Base-by-base conservation (phyloP, 1,140 invertebrate genomes). In the Sarcophaga peregrina region DNA sequence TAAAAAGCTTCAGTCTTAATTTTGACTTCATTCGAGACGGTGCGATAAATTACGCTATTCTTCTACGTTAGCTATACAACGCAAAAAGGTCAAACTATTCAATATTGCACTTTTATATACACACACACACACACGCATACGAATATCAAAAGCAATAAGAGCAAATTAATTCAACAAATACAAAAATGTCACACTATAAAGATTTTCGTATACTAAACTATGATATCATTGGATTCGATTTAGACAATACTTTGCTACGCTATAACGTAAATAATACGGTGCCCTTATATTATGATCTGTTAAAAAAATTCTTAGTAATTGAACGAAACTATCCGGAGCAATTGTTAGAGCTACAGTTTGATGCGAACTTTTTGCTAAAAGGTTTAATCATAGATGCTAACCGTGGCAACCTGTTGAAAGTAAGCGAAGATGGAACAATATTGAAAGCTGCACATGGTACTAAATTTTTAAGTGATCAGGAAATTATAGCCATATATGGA, bases 201-300 rank as follows among this genome's bases (percentile, higher is more conserved):
- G 84, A 87, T 20, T 92, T 94, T 54, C 91, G 86, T 78, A 92
- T 95, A 50, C 90, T 87, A 37, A 91, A 95, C 85, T 96, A 96
- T 87, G 94, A 96, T 86, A 95, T 94, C 82, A 92, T 96, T 82
- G 95, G 95, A 11, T 96, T 97, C 87, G 96, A 97, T 90, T 90
- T 96, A 83, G 96, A 96, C 85, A 94, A 95, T 86, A 96, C 95
- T 2, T 85, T 96, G 47, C 91, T 94, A 45, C 91, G 92, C 76
- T 96, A 95, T 84, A 94, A 95, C 84, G 87, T 96, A 6, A 91
- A 76, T 13, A 85, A 87, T 82, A 90, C 94, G 89, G 91, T 94
- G 17, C 87, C 92, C 62, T 87, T 96, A 81, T 93, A 94, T 78
- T 96, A 96, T 86, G 89, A 93, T 17, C 87, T 92, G 6, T 85